Conservation (phyloP, 37 sponge, comb jelly and placozoan species). For the Chondrilla cf. caribensis region DNA sequence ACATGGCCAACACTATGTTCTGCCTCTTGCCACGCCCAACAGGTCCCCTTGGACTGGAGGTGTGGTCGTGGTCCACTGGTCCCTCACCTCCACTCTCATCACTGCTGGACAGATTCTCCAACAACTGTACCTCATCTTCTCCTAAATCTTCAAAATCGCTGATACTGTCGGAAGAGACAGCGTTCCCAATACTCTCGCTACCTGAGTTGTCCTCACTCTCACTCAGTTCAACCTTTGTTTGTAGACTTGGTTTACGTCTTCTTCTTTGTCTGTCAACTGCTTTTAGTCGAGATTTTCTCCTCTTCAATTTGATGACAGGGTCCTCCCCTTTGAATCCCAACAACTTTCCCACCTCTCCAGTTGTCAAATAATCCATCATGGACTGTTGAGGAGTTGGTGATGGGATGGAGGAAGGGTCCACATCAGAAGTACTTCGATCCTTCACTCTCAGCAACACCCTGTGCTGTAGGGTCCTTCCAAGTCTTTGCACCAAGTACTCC, state of each 20-base stretch:
- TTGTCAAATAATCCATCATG: constrained; percentile 11
- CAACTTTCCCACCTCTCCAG: neutral
- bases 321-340: neutral
- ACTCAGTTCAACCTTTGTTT: neutral
- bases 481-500: constrained; percentile 7
- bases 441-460: neutral
- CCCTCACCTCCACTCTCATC: constrained; percentile 30
- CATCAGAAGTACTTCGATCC: neutral
- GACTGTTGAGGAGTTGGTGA: too few relatives aligned
- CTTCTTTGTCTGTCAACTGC: constrained; percentile 1
- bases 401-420: neutral
- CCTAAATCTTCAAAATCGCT: constrained; percentile 20
- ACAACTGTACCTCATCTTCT: constrained; percentile 1
- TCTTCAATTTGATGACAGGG: neutral
- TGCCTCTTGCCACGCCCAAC: neutral
- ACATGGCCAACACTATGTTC: neutral
- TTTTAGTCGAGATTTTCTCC: neutral
- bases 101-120: constrained; percentile 18
- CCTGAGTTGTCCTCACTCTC: neutral
- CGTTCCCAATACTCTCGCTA: neutral
- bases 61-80: neutral
- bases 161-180: constrained; percentile 1
- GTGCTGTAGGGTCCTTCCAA: neutral
- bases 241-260: neutral
- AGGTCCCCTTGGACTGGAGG: neutral